Conservation (phyloP, 2,113 vertebrate genomes). For the Pituophis catenifer region DNA sequence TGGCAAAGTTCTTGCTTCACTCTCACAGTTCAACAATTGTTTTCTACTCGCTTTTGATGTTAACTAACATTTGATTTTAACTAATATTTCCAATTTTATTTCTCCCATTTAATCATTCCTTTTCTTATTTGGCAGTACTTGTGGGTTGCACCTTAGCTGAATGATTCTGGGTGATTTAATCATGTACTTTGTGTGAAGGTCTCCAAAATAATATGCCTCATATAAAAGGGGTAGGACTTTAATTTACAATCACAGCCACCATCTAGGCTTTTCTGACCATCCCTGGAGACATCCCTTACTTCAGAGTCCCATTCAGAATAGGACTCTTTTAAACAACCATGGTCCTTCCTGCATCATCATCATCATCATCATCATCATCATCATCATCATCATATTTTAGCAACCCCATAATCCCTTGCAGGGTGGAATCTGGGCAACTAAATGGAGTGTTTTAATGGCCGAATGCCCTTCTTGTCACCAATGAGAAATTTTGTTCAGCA, state of each 20-base stretch:
- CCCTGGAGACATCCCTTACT: not conserved
- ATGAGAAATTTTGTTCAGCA: too few species aligned
- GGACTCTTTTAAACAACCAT: not conserved
- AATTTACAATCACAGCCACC: not conserved
- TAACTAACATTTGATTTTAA: not conserved
- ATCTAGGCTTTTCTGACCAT: not conserved
- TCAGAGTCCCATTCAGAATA: not conserved
- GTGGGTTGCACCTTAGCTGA: not conserved
- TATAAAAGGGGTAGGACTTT: not conserved
- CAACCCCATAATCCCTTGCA: too few species aligned
- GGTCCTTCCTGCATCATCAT: not conserved
- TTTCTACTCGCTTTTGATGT: not conserved
- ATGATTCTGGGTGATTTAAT: not conserved
- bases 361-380: too few species aligned
- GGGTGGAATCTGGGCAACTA: too few species aligned
- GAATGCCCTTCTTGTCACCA: too few species aligned
- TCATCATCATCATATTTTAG: not conserved
- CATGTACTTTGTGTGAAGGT: not conserved
- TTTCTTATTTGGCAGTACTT: not conserved
- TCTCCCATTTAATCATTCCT: not conserved
- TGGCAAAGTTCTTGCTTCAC: not conserved
- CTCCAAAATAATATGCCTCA: not conserved
- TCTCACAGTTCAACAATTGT: not conserved
- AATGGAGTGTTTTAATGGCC: too few species aligned
- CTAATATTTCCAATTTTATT: not conserved